Evolutionary conservation across 1,140 invertebrate genomes (phyloP).

Genomic region (Fopius arisanus): DNA sequence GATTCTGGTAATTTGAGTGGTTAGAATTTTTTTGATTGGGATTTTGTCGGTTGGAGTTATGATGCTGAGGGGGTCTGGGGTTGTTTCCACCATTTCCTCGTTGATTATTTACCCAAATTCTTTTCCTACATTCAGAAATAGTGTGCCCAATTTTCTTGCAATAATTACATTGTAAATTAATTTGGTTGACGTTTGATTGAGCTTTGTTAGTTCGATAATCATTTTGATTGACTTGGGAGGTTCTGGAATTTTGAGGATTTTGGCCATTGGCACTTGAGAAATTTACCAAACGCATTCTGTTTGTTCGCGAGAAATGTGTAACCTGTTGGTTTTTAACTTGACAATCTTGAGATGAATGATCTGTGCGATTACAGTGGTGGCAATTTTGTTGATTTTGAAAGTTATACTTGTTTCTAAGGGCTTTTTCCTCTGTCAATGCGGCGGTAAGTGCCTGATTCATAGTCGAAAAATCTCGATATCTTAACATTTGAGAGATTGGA

Average conservation of each 20-base stretch:
- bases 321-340: not conserved
- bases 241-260: not conserved
- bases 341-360: not conserved
- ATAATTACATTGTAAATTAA: not conserved
- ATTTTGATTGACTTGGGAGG: not conserved
- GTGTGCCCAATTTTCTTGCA: constrained; percentile 5
- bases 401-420: not conserved
- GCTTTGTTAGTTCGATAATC: not conserved
- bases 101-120: constrained; percentile 1
- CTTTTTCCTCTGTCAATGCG: constrained; percentile 9
- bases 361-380: not conserved
- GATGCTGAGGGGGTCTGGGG: not conserved
- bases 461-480: not conserved
- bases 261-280: too few relatives aligned
- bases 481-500: constrained; percentile 9
- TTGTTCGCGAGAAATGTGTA: too few relatives aligned
- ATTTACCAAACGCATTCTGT: too few relatives aligned
- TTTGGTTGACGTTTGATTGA: not conserved
- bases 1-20: too few relatives aligned
- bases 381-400: not conserved
- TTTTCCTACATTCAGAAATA: constrained; percentile 3
- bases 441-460: not conserved
- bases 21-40: not conserved
- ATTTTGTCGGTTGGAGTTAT: not conserved
- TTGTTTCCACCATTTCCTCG: not conserved